Conservation (phyloP, 2,888 invertebrate genomes). For the Dastarcus helophoroides region DNA sequence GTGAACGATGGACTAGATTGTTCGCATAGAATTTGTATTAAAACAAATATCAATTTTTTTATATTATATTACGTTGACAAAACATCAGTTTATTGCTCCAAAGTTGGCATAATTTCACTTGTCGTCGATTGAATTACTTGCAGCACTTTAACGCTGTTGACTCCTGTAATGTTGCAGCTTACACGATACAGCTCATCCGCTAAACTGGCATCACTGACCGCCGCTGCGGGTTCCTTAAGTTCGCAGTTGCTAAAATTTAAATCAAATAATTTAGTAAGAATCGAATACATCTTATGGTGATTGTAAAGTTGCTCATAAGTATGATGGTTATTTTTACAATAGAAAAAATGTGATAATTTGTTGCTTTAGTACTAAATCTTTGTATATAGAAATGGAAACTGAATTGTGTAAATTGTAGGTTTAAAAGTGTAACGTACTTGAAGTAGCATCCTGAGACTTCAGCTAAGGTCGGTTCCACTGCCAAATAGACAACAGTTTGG, state of each 20-base stretch:
- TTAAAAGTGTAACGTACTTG: conserved; percentile 38
- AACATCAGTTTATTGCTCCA: too few relatives aligned
- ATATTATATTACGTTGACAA: too few relatives aligned
- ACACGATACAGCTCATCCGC: conserved; percentile 31
- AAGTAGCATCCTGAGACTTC: conserved; percentile 54
- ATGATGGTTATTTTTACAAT: too few relatives aligned
- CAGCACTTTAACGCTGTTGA: not conserved
- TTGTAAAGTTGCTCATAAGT: too few relatives aligned
- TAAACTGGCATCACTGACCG: conserved; percentile 26
- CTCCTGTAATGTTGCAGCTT: conserved; percentile 21
- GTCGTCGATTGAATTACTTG: too few relatives aligned
- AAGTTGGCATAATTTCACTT: too few relatives aligned
- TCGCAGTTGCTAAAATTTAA: conserved; percentile 34
- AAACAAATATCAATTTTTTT: too few relatives aligned
- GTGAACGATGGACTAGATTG: conserved; percentile 64
- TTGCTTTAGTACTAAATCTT: too few relatives aligned
- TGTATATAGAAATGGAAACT: too few relatives aligned
- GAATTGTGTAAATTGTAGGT: too few relatives aligned
- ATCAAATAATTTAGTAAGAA: conserved; percentile 11
- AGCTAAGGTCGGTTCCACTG: conserved; percentile 49
- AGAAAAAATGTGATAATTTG: too few relatives aligned
- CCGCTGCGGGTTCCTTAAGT: conserved; percentile 29
- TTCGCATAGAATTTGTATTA: conserved; percentile 3
- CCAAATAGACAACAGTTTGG: conserved; percentile 53
- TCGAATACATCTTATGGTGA: too few relatives aligned